phyloP scores from a whole-genome alignment of 2,797 vertebrate species.

The Furcifer pardalis region DNA sequence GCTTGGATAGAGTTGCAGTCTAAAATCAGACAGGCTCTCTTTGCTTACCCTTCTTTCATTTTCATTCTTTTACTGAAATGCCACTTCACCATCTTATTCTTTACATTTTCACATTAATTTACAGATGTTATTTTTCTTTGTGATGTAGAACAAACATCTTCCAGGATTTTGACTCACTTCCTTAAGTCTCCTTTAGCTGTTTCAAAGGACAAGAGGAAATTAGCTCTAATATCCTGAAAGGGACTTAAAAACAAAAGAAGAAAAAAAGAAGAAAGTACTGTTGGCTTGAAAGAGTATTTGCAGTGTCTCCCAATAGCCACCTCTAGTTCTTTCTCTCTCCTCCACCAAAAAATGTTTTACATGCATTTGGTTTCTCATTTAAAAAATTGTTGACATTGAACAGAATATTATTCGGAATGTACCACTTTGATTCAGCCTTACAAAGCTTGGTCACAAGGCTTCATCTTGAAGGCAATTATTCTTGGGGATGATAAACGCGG shows the following conservation, averaged over 20 bases:
- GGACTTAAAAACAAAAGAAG: not conserved
- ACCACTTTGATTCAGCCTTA: not conserved
- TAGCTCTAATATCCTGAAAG: conserved; percentile 61
- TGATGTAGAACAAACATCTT: conserved; percentile 68
- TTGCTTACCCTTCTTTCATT: conserved; percentile 29
- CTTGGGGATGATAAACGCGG: not conserved
- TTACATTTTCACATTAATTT: conserved; percentile 54
- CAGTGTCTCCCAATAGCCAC: conserved; percentile 8
- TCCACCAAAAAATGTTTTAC: not conserved
- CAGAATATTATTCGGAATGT: conserved; percentile 5
- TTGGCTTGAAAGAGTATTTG: conserved; percentile 27
- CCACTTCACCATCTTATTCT: conserved; percentile 53
- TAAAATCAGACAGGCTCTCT: conserved; percentile 25
- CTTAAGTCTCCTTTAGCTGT: conserved; percentile 74
- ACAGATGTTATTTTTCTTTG: conserved; percentile 76
- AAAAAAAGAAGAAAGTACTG: too few species aligned
- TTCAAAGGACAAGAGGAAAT: conserved; percentile 75
- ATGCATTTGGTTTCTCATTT: conserved; percentile 20
- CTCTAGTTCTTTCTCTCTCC: not conserved
- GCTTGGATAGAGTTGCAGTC: not conserved
- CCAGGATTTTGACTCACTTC: conserved; percentile 83
- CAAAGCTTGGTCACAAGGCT: not conserved
- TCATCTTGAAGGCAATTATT: not conserved
- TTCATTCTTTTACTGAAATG: conserved; percentile 35
- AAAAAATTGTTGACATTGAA: not conserved